These are phyloP conservation scores for Chromis chromis DNA, from an alignment of 2,797 vertebrate genomes.

Conservation along the genomic window DNA sequence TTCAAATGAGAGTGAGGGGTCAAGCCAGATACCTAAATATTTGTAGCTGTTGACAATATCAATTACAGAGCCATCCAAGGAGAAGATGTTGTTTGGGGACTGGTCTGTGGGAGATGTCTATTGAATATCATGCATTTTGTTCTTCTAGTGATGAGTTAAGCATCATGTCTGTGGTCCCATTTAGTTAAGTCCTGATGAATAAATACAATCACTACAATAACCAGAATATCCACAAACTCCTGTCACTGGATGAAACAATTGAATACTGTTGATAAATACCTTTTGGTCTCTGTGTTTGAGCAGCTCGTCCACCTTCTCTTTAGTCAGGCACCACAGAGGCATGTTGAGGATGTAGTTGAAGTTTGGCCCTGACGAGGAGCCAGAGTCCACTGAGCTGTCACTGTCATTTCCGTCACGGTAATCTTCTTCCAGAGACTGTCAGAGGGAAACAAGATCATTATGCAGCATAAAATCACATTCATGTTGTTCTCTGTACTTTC, in stretches of 20 bases:
- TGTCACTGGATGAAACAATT: neutral
- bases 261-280: constrained; percentile 75
- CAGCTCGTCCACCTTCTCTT: constrained; percentile 97
- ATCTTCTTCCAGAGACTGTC: constrained; percentile 88
- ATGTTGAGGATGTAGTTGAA: constrained; percentile 99
- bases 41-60: too few relatives aligned
- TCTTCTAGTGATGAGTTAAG: neutral
- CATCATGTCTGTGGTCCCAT: neutral
- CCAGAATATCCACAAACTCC: neutral
- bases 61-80: too few relatives aligned
- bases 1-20: too few relatives aligned
- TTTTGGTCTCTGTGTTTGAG: constrained; percentile 95
- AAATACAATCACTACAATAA: neutral
- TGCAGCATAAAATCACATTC: neutral
- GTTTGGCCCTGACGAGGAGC: constrained; percentile 91
- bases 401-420: constrained; percentile 88
- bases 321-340: constrained; percentile 97
- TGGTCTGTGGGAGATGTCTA: too few relatives aligned
- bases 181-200: neutral
- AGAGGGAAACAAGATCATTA: neutral
- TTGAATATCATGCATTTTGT: too few relatives aligned
- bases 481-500: neutral
- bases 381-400: constrained; percentile 90
- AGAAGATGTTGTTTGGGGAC: too few relatives aligned
- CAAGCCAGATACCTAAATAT: too few relatives aligned